These are phyloP conservation scores for Andrena cerasifolii DNA, from an alignment of 1,140 invertebrate species.

Conservation along the genomic window DNA sequence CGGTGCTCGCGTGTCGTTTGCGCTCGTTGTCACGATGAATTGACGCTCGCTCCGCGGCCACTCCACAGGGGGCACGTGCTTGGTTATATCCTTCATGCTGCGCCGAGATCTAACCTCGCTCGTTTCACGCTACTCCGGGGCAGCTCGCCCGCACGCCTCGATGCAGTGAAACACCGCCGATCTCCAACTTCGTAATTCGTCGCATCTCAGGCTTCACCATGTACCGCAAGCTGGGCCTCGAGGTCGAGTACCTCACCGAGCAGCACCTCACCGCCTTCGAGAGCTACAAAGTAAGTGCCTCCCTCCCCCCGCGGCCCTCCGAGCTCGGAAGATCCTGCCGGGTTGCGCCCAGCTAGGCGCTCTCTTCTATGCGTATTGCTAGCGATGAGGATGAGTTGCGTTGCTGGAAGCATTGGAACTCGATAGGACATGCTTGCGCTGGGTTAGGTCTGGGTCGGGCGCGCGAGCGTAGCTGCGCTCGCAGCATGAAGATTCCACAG, in stretches of 20 bases:
- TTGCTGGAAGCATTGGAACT: no score
- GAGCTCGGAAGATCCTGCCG: no score
- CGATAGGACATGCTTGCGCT: no score
- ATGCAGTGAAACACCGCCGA: neutral
- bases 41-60: neutral
- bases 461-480: no score
- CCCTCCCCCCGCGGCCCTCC: neutral
- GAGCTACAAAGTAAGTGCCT: constrained; percentile 92
- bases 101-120: neutral
- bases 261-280: constrained; percentile 94
- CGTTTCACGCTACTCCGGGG: neutral
- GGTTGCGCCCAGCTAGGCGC: no score
- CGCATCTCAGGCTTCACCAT: constrained; percentile 6
- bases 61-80: constrained; percentile 5
- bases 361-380: no score
- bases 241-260: constrained; percentile 88
- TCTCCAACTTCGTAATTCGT: no score
- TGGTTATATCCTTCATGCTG: neutral
- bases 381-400: no score
- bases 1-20: neutral
- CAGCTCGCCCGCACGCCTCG: no score
- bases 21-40: neutral
- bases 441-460: no score
- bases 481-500: no score
- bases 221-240: constrained; percentile 80